These are phyloP conservation scores for Phortica variegata DNA, from an alignment of 1,140 invertebrate genomes.

Conservation along the genomic window DNA sequence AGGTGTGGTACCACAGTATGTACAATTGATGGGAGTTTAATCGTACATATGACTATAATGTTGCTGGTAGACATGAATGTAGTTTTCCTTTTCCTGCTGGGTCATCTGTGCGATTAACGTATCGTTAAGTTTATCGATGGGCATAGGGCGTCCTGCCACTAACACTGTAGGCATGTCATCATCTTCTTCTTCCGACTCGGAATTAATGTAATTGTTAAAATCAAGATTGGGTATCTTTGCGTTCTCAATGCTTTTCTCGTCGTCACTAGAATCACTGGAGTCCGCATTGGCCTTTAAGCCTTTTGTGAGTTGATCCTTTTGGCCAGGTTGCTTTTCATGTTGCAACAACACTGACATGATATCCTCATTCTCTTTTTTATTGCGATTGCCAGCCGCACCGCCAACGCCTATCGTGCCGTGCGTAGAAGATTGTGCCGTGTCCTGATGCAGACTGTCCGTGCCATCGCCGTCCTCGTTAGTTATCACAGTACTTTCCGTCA, in stretches of 20 bases:
- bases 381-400: too few species aligned
- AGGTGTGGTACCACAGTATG: too few species aligned
- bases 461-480: constrained; percentile 59
- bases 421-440: constrained; percentile 55
- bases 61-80: constrained; percentile 92
- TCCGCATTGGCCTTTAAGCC: constrained; percentile 63
- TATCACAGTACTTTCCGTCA: constrained; percentile 88
- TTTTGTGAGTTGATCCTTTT: constrained; percentile 61
- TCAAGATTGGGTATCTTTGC: constrained; percentile 70
- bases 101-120: constrained; percentile 88
- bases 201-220: constrained; percentile 55
- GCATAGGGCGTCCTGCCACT: constrained; percentile 77
- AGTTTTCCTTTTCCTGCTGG: constrained; percentile 87
- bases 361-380: constrained; percentile 71
- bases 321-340: constrained; percentile 77
- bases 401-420: too few species aligned
- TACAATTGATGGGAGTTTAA: constrained; percentile 27
- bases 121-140: constrained; percentile 75
- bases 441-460: constrained; percentile 54
- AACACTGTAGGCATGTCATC: constrained; percentile 82
- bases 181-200: constrained; percentile 70
- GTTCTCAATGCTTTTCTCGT: constrained; percentile 65
- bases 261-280: constrained; percentile 73
- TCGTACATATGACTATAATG: constrained; percentile 82
- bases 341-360: constrained; percentile 89